Evolutionary conservation across 2,888 invertebrate genomes (phyloP).

Genomic region (Quadroppia sp.): DNA sequence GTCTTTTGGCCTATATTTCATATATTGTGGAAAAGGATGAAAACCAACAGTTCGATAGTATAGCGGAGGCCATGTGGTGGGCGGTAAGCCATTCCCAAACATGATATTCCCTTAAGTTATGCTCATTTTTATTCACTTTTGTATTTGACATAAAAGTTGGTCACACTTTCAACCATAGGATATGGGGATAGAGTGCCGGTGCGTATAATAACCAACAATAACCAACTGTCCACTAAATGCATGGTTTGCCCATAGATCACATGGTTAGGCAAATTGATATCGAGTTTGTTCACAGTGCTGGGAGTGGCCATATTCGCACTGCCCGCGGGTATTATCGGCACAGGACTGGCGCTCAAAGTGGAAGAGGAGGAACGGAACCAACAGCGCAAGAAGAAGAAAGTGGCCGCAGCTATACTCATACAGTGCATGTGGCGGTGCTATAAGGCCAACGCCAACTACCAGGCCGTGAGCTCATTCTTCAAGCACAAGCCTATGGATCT

Average conservation of each 20-base stretch:
- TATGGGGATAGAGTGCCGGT: constrained; percentile 43
- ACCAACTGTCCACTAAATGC: neutral
- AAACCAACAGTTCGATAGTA: constrained; percentile 38
- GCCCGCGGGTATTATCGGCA: constrained; percentile 41
- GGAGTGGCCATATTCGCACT: constrained; percentile 41
- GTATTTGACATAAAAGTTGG: constrained; percentile 7
- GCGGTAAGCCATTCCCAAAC: constrained; percentile 10
- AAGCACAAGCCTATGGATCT: constrained; percentile 36
- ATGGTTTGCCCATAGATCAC: constrained; percentile 27
- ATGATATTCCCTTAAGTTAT: neutral
- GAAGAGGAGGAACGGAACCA: constrained; percentile 41
- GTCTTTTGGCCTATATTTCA: constrained; percentile 35
- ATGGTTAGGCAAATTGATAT: constrained; percentile 41
- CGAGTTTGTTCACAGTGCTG: constrained; percentile 38
- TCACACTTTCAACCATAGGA: constrained; percentile 40
- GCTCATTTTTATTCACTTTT: neutral
- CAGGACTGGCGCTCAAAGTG: constrained; percentile 38
- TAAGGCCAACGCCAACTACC: constrained; percentile 37
- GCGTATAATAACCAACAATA: neutral
- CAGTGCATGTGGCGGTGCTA: constrained; percentile 37
- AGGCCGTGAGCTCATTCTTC: constrained; percentile 32
- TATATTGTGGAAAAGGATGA: constrained; percentile 39
- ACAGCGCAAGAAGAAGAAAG: constrained; percentile 39
- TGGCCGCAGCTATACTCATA: constrained; percentile 38
- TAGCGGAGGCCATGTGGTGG: constrained; percentile 42